A percentile compares a stretch with the other conserved stretches of the same genome.
Evolutionary conservation across 1,140 invertebrate genomes (phyloP).

Genomic region (Temnothorax curvispinosus): DNA sequence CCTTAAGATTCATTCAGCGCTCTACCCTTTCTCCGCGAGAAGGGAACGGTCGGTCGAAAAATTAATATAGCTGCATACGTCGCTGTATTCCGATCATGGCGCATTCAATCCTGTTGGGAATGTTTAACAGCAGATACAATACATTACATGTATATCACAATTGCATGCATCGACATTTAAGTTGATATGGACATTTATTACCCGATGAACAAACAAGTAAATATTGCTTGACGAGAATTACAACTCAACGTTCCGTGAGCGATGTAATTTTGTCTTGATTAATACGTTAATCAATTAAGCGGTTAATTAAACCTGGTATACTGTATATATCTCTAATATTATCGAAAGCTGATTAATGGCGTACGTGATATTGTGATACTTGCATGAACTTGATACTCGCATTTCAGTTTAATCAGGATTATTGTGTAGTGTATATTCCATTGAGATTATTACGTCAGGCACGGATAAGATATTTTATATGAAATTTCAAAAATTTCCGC

Average conservation of each 20-base stretch:
- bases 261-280: slow-evolving; percentile 52
- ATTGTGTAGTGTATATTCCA: not conserved
- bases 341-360: slow-evolving; percentile 43
- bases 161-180: slow-evolving; percentile 47
- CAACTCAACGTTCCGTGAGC: not conserved
- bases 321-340: slow-evolving; percentile 38
- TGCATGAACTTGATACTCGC: slow-evolving; percentile 3
- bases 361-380: slow-evolving; percentile 40
- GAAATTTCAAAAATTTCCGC: too few species aligned
- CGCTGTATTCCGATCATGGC: not conserved
- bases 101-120: slow-evolving; percentile 1
- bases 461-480: not conserved
- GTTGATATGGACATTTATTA: slow-evolving; percentile 47
- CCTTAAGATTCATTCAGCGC: slow-evolving; percentile 1
- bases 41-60: not conserved
- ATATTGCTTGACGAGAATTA: slow-evolving; percentile 41
- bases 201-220: slow-evolving; percentile 41
- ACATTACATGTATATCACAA: slow-evolving; percentile 19
- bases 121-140: not conserved
- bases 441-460: not conserved
- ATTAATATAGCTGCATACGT: not conserved
- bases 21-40: not conserved
- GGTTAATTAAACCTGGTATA: slow-evolving; percentile 39
- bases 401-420: not conserved
- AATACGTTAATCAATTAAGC: slow-evolving; percentile 59